Percentiles rank a stretch among this genome's conserved stretches.
phyloP scores from a whole-genome alignment of 2,797 vertebrate species.

The Rachycentron canadum region DNA sequence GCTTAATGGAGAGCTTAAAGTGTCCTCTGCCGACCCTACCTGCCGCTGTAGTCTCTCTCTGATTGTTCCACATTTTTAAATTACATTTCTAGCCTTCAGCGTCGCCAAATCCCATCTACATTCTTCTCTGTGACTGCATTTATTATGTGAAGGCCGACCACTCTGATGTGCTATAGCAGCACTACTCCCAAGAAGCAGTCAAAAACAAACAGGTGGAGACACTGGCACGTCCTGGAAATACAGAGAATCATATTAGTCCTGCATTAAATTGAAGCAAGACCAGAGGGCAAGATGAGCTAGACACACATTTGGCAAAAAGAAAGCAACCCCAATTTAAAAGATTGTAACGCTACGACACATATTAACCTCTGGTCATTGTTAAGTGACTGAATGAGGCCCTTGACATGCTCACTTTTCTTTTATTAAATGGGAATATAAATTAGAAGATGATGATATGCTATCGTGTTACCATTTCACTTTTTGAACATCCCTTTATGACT shows the following conservation, averaged over 20 bases:
- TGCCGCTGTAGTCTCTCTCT: slow-evolving; percentile 46
- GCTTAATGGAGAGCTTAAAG: slow-evolving; percentile 56
- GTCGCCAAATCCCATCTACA: slow-evolving; percentile 2
- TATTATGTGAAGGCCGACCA: slow-evolving; percentile 30
- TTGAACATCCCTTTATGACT: neutral
- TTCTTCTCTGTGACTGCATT: slow-evolving; percentile 25
- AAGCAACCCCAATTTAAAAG: neutral
- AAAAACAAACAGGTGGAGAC: slow-evolving; percentile 12
- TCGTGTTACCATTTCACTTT: neutral
- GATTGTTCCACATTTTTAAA: slow-evolving; percentile 72
- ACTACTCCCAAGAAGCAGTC: neutral
- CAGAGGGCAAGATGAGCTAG: neutral
- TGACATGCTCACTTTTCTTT: slow-evolving; percentile 8
- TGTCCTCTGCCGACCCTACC: slow-evolving; percentile 46
- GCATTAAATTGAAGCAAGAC: slow-evolving; percentile 4
- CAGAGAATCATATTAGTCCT: slow-evolving; percentile 20
- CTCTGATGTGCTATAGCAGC: neutral
- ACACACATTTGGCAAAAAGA: neutral
- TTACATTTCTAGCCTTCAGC: slow-evolving; percentile 55
- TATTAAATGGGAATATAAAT: slow-evolving; percentile 11
- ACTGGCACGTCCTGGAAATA: slow-evolving; percentile 6
- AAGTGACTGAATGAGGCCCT: slow-evolving; percentile 6
- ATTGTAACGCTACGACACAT: neutral
- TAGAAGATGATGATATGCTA: neutral
- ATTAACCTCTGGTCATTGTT: neutral